Conservation (phyloP, 2,888 invertebrate species). For the Laspeyria flexula region DNA sequence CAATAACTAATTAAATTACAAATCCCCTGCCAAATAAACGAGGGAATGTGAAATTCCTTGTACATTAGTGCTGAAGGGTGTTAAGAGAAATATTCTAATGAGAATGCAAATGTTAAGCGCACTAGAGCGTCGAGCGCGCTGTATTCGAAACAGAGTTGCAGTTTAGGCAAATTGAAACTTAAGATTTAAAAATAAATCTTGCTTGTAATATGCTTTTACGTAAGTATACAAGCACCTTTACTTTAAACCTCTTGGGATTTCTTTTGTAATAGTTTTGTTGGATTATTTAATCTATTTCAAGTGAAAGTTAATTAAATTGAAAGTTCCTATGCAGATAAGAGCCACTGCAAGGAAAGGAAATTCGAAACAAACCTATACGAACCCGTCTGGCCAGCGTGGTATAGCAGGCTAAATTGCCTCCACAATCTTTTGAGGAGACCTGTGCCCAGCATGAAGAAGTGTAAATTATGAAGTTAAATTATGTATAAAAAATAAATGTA, state of each 20-base stretch:
- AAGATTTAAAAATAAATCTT: slow-evolving; percentile 31
- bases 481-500: too few relatives aligned
- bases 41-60: slow-evolving; percentile 20
- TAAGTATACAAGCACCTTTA: not conserved
- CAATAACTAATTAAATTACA: slow-evolving; percentile 22
- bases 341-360: too few relatives aligned
- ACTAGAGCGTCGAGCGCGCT: slow-evolving; percentile 55
- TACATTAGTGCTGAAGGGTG: slow-evolving; percentile 37
- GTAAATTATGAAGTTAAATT: too few relatives aligned
- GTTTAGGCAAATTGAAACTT: slow-evolving; percentile 49
- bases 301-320: too few relatives aligned
- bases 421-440: too few relatives aligned
- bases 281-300: too few relatives aligned
- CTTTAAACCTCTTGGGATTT: not conserved
- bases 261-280: not conserved
- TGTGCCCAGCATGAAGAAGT: too few relatives aligned
- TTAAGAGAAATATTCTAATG: slow-evolving; percentile 61
- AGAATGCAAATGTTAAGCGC: slow-evolving; percentile 60
- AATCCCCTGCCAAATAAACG: not conserved
- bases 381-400: too few relatives aligned
- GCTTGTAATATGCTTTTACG: slow-evolving; percentile 19
- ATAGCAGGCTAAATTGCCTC: too few relatives aligned
- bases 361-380: too few relatives aligned
- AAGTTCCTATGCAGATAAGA: too few relatives aligned
- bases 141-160: slow-evolving; percentile 42